A percentile compares a stretch with the other conserved stretches of the same genome.
Conservation (phyloP, 2,797 vertebrate genomes). For the Diplodus puntazzo region DNA sequence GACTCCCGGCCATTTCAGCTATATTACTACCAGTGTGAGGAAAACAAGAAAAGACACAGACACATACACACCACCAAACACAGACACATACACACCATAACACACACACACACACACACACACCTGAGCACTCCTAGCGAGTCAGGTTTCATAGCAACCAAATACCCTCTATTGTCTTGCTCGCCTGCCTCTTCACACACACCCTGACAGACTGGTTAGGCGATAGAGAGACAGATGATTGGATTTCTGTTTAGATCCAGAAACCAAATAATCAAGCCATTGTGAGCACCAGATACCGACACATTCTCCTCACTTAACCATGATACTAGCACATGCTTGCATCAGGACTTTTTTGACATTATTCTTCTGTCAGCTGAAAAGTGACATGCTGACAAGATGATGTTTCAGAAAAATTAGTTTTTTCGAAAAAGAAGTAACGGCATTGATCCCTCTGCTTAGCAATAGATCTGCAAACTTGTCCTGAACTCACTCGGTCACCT, state of each 20-base stretch:
- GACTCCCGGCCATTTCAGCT: slow-evolving; percentile 2
- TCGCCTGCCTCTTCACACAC: slow-evolving; percentile 38
- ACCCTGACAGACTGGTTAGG: slow-evolving; percentile 70
- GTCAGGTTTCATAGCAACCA: slow-evolving; percentile 76
- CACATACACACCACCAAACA: too few species aligned
- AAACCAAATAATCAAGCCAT: background rate
- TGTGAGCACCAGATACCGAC: background rate
- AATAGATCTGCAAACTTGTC: background rate
- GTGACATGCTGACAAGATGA: background rate
- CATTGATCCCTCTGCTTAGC: background rate
- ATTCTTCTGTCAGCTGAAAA: background rate
- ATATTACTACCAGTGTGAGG: slow-evolving; percentile 23
- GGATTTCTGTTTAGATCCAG: slow-evolving; percentile 15
- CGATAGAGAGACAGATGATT: slow-evolving; percentile 26
- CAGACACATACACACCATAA: too few species aligned
- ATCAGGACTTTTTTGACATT: background rate
- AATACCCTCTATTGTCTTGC: slow-evolving; percentile 67
- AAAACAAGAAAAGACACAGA: slow-evolving; percentile 5
- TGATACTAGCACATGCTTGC: background rate
- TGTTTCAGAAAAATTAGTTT: too few species aligned
- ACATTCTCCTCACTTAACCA: slow-evolving; percentile 1
- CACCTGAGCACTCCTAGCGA: slow-evolving; percentile 40
- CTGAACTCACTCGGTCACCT: background rate
- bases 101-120: slow-evolving; percentile 40
- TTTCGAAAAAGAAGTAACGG: background rate